phyloP scores from a whole-genome alignment of 2,888 invertebrate genomes.

The Dynastes maya region DNA sequence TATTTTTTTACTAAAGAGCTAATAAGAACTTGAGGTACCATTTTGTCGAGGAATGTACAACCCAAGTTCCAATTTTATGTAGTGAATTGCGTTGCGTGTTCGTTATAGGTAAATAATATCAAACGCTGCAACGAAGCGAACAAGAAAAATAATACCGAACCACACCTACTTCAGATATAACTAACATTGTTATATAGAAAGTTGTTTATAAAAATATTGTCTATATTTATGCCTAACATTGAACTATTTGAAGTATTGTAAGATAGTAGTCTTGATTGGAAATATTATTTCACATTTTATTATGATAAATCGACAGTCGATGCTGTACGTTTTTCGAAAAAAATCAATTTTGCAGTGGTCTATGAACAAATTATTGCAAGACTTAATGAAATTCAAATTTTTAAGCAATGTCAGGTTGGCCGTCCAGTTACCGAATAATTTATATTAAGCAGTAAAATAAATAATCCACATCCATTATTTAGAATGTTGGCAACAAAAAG shows the following conservation, averaged over 20 bases:
- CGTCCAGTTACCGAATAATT: too few relatives aligned
- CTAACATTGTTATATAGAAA: not conserved
- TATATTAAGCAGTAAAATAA: too few relatives aligned
- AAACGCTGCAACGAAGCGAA: not conserved
- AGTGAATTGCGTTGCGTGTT: not conserved
- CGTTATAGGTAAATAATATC: not conserved
- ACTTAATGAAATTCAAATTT: too few relatives aligned
- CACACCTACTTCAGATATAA: not conserved
- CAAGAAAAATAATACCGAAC: not conserved
- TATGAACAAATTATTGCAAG: too few relatives aligned
- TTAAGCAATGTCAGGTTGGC: too few relatives aligned
- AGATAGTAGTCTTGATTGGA: not conserved
- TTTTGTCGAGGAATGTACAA: not conserved
- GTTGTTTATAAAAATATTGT: conserved; percentile 6
- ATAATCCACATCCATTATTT: too few relatives aligned
- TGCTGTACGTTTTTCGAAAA: not conserved
- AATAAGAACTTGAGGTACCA: not conserved
- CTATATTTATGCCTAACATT: not conserved
- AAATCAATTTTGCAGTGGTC: too few relatives aligned
- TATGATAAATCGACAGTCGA: too few relatives aligned
- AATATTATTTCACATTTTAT: not conserved
- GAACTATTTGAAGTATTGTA: conserved; percentile 6
- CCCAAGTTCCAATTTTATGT: not conserved
- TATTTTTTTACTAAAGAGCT: too few relatives aligned
- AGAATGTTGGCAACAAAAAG: too few relatives aligned